Evolutionary conservation across 1,140 invertebrate species (phyloP), one percentile per base, ranked within the genome.

Genomic region (Orchesella cincta): DNA sequence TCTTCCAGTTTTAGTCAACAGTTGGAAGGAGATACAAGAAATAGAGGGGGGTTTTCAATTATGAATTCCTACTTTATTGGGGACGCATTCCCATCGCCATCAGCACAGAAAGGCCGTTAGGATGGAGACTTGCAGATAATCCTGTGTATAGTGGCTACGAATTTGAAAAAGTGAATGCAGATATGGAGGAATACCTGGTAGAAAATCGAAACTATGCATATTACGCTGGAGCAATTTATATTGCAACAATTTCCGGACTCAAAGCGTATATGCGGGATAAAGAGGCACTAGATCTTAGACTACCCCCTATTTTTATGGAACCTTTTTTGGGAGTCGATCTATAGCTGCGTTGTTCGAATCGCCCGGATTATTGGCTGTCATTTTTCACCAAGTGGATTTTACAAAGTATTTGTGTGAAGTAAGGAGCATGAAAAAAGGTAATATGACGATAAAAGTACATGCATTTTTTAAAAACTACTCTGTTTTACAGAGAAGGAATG

Each of bases 341-440:
- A 94, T 98, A 78, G 92, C 96, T 87, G 96, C 95, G 57, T 92
- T 78, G 89, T 91, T 84, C 89, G 94, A 83, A 95, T 93, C 74
- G 89, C 93, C 95, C 0, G 94, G 98, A 87, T 89, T 98, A 81
- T 85, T 95, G 67, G 91, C 95, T 83, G 92, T 93, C 28, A 87
- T 98, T 36, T 20, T 18, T 1, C 90, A 78, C 91, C 95, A 85
- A 91, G 95, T 84, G 95, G 97, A 67, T 88, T 98, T 80, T 93
- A 97, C 84, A 93, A 97, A 86, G 98, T n/a, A n/a, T 90, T 98
- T 78, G 98, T 95, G 86, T 92, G 94, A 78, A 95, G 94, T 90
- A 93, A 84, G 88, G 87, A n/a, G n/a, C n/a, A n/a, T n/a, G n/a
- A n/a, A n/a, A n/a, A n/a, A n/a, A n/a, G n/a, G n/a, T n/a, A n/a